Evolutionary conservation across 2,113 vertebrate species (phyloP).

Genomic region (Salvelinus fontinalis): DNA sequence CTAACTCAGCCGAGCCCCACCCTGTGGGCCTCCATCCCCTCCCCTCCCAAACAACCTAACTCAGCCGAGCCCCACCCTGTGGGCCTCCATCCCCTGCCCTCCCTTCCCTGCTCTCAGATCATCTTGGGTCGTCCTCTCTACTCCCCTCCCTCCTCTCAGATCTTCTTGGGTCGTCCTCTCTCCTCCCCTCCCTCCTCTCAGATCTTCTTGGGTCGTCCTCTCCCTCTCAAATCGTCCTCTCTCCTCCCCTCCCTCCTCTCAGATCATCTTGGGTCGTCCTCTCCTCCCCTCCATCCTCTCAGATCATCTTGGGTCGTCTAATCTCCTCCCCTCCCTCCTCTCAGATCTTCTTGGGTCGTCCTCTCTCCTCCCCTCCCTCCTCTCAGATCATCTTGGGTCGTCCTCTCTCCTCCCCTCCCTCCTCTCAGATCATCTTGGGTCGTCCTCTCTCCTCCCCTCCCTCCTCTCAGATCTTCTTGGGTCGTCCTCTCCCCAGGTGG

Average conservation of each 20-base stretch:
- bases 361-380: conserved; percentile 61
- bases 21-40: conserved; percentile 18
- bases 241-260: too few species aligned
- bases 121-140: too few species aligned
- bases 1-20: too few species aligned
- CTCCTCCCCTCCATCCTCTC: conserved; percentile 47
- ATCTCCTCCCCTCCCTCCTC: conserved; percentile 62
- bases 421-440: too few species aligned
- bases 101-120: too few species aligned
- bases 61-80: too few species aligned
- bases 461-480: conserved; percentile 84
- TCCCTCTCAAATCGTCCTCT: conserved; percentile 28
- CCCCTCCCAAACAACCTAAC: too few species aligned
- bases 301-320: conserved; percentile 87
- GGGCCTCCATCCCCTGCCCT: conserved; percentile 67
- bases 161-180: too few species aligned
- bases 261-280: too few species aligned
- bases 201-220: too few species aligned
- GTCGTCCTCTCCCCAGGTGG: conserved; percentile 86
- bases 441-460: conserved; percentile 32
- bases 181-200: background rate
- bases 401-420: too few species aligned
- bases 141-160: background rate
- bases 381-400: too few species aligned
- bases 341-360: conserved; percentile 89